Percentiles rank a stretch among this genome's conserved stretches.
phyloP scores from a whole-genome alignment of 1,140 invertebrate genomes.

The Trinorchestia longiramus region DNA sequence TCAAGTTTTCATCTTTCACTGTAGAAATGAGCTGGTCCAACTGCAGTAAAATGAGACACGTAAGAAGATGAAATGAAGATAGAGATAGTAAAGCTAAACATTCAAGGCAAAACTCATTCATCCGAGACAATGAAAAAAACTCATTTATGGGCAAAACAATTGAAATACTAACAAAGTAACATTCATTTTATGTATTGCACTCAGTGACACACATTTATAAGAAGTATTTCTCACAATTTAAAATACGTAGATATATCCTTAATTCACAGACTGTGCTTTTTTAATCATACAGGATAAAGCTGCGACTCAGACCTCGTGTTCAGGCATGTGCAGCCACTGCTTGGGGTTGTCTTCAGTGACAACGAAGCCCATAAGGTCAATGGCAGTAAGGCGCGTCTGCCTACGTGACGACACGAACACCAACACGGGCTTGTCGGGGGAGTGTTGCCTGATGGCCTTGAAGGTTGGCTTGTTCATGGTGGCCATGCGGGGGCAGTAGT shows the following conservation, averaged over 20 bases:
- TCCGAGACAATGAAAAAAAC: neutral
- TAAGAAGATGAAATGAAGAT: neutral
- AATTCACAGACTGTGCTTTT: too few relatives aligned
- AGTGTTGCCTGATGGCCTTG: slow-evolving; percentile 90
- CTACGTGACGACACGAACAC: slow-evolving; percentile 98
- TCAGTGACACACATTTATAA: too few relatives aligned
- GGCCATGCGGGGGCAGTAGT: slow-evolving; percentile 99
- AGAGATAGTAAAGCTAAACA: neutral
- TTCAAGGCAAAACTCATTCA: neutral
- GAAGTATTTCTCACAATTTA: too few relatives aligned
- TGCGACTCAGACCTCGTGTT: slow-evolving; percentile 79
- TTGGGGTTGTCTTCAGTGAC: slow-evolving; percentile 92
- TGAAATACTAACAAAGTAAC: neutral
- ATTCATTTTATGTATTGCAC: neutral
- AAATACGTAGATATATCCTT: too few relatives aligned
- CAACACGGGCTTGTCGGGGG: slow-evolving; percentile 88
- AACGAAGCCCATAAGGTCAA: slow-evolving; percentile 95
- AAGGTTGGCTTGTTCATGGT: slow-evolving; percentile 98
- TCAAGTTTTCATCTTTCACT: slow-evolving; percentile 90
- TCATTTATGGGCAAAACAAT: neutral
- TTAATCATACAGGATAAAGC: neutral
- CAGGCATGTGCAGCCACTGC: slow-evolving; percentile 92
- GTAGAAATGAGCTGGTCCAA: slow-evolving; percentile 66
- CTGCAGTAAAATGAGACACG: slow-evolving; percentile 1
- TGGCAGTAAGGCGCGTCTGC: slow-evolving; percentile 95